Evolutionary conservation across 2,797 vertebrate species (phyloP).

Genomic region (Selene dorsalis): DNA sequence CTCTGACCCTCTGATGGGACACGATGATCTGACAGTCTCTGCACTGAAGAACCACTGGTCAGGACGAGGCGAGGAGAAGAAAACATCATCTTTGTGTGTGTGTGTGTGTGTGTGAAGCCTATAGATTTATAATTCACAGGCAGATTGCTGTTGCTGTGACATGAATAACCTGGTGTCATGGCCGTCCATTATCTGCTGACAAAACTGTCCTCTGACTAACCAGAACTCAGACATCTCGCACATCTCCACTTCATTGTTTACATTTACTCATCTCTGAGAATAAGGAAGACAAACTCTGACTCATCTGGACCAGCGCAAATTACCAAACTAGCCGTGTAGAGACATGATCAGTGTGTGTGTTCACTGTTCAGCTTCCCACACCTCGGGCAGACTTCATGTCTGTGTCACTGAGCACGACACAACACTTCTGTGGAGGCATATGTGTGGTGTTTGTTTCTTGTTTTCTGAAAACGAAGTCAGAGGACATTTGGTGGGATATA

Average conservation of each 20-base stretch:
- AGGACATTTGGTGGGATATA: background rate
- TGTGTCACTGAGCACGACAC: slow-evolving; percentile 37
- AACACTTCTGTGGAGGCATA: slow-evolving; percentile 17
- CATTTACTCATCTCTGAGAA: slow-evolving; percentile 60
- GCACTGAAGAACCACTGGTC: background rate
- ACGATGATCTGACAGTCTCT: slow-evolving; percentile 1
- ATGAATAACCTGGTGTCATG: background rate
- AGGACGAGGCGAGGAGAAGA: background rate
- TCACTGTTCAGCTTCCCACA: slow-evolving; percentile 35
- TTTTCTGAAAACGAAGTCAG: slow-evolving; percentile 22
- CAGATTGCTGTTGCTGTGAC: background rate
- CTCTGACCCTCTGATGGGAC: background rate
- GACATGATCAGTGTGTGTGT: slow-evolving; percentile 24
- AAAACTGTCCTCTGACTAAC: slow-evolving; percentile 1
- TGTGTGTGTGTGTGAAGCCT: background rate
- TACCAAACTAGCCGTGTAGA: background rate
- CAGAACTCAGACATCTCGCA: slow-evolving; percentile 3
- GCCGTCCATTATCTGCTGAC: slow-evolving; percentile 3
- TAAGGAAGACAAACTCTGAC: slow-evolving; percentile 39
- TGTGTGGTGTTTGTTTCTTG: slow-evolving; percentile 5
- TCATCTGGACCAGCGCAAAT: slow-evolving; percentile 54
- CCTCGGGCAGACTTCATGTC: slow-evolving; percentile 24
- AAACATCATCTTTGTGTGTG: background rate
- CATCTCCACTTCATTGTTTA: slow-evolving; percentile 40
- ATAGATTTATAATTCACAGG: background rate